A percentile compares a stretch with the other conserved stretches of the same genome.
Evolutionary conservation across 1,140 invertebrate genomes (phyloP).

Genomic region (Rhynchophorus ferrugineus): DNA sequence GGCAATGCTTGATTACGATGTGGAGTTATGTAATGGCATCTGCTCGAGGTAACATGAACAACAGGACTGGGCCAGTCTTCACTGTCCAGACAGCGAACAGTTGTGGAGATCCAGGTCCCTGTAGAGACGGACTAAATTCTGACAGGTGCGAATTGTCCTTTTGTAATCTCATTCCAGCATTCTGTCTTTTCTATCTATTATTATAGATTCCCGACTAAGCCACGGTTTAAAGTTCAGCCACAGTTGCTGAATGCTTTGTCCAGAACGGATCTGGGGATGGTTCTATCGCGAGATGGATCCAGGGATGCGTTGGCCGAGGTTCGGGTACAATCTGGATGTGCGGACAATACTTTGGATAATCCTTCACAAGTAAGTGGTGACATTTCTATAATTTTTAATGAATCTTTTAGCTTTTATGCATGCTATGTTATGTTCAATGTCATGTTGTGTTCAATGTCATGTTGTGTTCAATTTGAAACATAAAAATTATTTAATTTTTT

Average conservation of each 20-base stretch:
- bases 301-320: constrained; percentile 37
- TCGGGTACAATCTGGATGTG: constrained; percentile 29
- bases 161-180: neutral
- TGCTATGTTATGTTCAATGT: too few species aligned
- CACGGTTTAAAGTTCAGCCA: constrained; percentile 4
- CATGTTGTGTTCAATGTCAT: too few species aligned
- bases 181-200: neutral
- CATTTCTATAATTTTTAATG: too few species aligned
- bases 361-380: constrained; percentile 15
- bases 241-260: constrained; percentile 21
- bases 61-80: constrained; percentile 36
- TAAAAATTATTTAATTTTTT: too few species aligned
- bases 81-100: constrained; percentile 31
- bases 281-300: constrained; percentile 35
- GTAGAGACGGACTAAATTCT: constrained; percentile 31
- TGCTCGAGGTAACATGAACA: constrained; percentile 45
- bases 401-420: too few species aligned
- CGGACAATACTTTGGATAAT: constrained; percentile 15
- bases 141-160: constrained; percentile 3
- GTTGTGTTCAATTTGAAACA: too few species aligned
- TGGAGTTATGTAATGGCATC: constrained; percentile 53
- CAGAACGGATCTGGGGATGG: constrained; percentile 27
- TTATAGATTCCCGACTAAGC: constrained; percentile 4
- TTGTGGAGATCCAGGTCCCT: constrained; percentile 32
- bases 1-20: constrained; percentile 40